Evolutionary conservation across 2,888 invertebrate species (phyloP), one percentile per base, ranked within the genome.

Genomic region (Drosophila atripex): DNA sequence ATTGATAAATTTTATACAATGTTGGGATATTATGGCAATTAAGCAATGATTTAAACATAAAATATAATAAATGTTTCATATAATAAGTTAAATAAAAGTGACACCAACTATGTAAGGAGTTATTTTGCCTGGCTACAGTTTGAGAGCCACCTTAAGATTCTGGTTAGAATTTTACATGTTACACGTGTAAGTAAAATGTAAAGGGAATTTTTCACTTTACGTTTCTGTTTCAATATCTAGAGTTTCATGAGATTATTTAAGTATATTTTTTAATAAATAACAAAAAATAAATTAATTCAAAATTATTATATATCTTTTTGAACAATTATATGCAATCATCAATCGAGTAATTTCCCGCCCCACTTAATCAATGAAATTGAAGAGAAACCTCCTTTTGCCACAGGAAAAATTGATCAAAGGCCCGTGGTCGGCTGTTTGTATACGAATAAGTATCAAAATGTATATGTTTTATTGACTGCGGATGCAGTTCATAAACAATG

Each of bases 401-500:
- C 35, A 16, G 41, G 41, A 32, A 54, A 74, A 51, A 80, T 73
- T 69, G 80, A 80, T 80, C 80, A 80, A 80, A 80, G 84, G 65
- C 63, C 58, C 28, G 14, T 38, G 49, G 45, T 52, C 21, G 52
- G 41, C 6, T 54, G 60, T 69, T 71, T 71, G 70, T 70, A 72
- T 61, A 70, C 60, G 52, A 63, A 53, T 70, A 63, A 77, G 77
- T 78, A 86, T 86, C 86, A 83, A 77, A 84, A 84, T 68, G 78
- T 83, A 86, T 86, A 75, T 76, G 72, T 86, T 86, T 86, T 86
- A 88, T 88, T 82, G 80, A 84, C 84, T 86, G 76, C 86, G 86
- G 88, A 87, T 88, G 88, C 84, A 87, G 86, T 87, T 76, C 84
- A 87, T 87, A 87, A 87, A 87, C 84, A 86, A 82, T 73, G 50